Base-by-base conservation (phyloP, 1,140 invertebrate species). In the Leptopilina clavipes region DNA sequence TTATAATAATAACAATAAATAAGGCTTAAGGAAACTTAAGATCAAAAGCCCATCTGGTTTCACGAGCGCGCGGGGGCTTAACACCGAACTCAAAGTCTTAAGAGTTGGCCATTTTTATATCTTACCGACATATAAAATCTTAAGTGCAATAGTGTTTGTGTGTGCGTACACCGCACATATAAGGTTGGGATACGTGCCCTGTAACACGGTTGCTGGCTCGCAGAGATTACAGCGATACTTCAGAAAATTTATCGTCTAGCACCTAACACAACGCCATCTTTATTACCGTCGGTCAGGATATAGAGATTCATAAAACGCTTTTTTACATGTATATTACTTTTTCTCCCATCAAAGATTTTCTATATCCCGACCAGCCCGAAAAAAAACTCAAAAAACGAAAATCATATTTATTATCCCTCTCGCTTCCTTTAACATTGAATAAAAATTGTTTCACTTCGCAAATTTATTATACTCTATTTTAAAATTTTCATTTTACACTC, bases 181-280 rank as follows among this genome's bases (percentile, higher is more conserved):
- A 31, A 52, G 48, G 48, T 17, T 1, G 37, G 48, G 14, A 52
- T 52, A 65, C 12, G 59, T 65, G 22, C 25, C 0, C 10, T 37
- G 25, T 65, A n/a, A 65, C 12, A 14, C 10, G 59, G 12, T 65
- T 37, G 59, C 59, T 65, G 59, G 12, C n/a, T 65, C 19, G 5
- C 59, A 65, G 59, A 65, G 59, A 65, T 65, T 65, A 31, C 59
- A 65, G 19, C 59, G 59, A 65, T 65, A 65, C 25, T 65, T 25
- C 11, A 65, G 59, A 31, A 65, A 65, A 65, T 65, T 65, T 65
- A 65, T 65, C 19, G 59, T 65, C 25, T n/a, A 65, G 59, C 59
- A 65, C 59, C 59, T 65, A 31, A 65, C 22, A n/a, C 59, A 65
- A 25, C 59, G 59, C 59, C 59, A 65, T 65, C 59, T 65, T 65